These are phyloP conservation scores for Neria commutata DNA, from an alignment of 2,888 invertebrate genomes.

Conservation along the genomic window DNA sequence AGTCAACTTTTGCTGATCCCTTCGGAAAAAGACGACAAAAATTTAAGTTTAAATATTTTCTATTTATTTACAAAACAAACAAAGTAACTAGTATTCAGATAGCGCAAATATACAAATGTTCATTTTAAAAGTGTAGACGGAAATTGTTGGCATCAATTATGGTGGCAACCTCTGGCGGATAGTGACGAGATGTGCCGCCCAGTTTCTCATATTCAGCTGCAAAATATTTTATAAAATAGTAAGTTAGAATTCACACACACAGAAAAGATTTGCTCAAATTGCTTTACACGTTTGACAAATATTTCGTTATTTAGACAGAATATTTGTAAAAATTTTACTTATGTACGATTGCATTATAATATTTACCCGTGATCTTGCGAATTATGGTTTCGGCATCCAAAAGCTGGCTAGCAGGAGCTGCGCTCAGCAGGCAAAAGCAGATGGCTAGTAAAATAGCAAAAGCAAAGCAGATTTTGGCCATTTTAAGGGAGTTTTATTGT, in stretches of 20 bases:
- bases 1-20: too few relatives aligned
- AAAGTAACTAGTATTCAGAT: not conserved
- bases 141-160: constrained; percentile 43
- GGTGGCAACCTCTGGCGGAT: constrained; percentile 39
- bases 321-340: not conserved
- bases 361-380: constrained; percentile 43
- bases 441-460: constrained; percentile 32
- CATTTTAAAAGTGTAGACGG: constrained; percentile 28
- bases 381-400: constrained; percentile 42
- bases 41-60: too few relatives aligned
- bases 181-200: constrained; percentile 37
- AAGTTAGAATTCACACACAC: too few relatives aligned
- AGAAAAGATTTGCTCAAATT: too few relatives aligned
- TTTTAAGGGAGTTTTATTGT: too few relatives aligned
- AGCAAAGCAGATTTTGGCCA: constrained; percentile 20
- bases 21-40: too few relatives aligned
- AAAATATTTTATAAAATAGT: not conserved
- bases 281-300: too few relatives aligned
- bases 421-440: constrained; percentile 33
- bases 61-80: too few relatives aligned
- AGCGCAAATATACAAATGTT: too few relatives aligned
- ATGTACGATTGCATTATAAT: too few relatives aligned
- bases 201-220: constrained; percentile 41
- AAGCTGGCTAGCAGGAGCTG: constrained; percentile 37
- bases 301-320: not conserved